Evolutionary conservation across 2,888 invertebrate species (phyloP), one percentile per base, ranked within the genome.

Genomic region (Salticus scenicus): DNA sequence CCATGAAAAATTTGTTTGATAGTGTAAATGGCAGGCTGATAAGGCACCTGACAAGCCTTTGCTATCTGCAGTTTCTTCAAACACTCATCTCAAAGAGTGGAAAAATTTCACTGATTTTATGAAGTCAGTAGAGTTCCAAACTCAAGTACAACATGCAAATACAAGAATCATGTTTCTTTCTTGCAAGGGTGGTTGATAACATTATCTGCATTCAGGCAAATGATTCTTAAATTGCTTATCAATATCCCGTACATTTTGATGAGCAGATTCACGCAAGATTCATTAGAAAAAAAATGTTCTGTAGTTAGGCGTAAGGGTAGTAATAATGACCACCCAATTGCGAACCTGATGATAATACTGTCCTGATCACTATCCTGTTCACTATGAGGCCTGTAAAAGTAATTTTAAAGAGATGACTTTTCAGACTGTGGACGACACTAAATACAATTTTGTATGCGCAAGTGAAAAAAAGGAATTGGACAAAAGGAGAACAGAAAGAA

Each of bases 251-350:
- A 20, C 57, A 51, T 51, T 24, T 8, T 51, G 5, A 51, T 51
- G 57, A 51, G 57, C 24, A 51, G 57, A 51, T 51, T 51, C 17
- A 51, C 57, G 5, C 57, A 51, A 14, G 24, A 24, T 20, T 4
- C n/a, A 17, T 14, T 51, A 5, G 57, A 24, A 51, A 51, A 8
- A 8, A 8, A 8, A 8, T 51, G 5, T 24, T 51, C 24, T 17
- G 5, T 51, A 2, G 57, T 51, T 8, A 51, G 57, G 57, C n/a
- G 57, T 20, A 51, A 14, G 17, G 57, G 57, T 51, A 17, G 57
- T 17, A 51, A 51, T 51, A 51, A 51, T 51, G 57, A 51, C 17
- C 57, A 51, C 24, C 57, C 57, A 51, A 51, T 51, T 51, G 57
- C 17, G 57, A 51, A 17, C 57, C 57, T 8, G 57, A 51, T 51